Evolutionary conservation across 1,140 invertebrate species (phyloP).

Genomic region (Sarcophaga bullata): DNA sequence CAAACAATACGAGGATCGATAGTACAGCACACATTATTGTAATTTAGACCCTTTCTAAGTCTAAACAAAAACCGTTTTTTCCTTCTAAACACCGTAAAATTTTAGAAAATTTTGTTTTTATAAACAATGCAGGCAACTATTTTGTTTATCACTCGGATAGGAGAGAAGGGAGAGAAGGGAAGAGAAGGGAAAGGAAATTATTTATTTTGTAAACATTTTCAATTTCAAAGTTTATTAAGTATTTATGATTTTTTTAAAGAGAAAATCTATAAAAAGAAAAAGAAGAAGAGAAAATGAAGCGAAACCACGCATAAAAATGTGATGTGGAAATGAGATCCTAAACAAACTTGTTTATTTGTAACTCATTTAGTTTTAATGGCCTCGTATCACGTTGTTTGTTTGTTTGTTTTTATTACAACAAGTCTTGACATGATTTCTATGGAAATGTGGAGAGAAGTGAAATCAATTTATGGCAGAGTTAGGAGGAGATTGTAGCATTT

Average conservation of each 20-base stretch:
- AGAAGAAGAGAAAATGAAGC: too few relatives aligned
- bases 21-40: too few relatives aligned
- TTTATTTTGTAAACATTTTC: not conserved
- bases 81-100: too few relatives aligned
- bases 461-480: not conserved
- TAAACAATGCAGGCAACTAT: too few relatives aligned
- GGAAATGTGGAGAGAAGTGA: not conserved
- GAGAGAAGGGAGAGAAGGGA: too few relatives aligned
- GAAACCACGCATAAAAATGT: too few relatives aligned
- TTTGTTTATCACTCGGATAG: too few relatives aligned
- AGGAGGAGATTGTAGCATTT: not conserved
- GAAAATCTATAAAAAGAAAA: not conserved
- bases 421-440: constrained; percentile 11
- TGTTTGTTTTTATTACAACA: constrained; percentile 8
- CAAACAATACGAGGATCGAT: too few relatives aligned
- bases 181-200: too few relatives aligned
- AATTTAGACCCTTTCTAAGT: too few relatives aligned
- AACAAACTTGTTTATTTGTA: constrained; percentile 36
- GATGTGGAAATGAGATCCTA: not conserved
- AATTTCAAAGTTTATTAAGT: constrained; percentile 1
- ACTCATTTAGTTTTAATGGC: constrained; percentile 28
- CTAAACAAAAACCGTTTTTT: too few relatives aligned
- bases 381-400: not conserved
- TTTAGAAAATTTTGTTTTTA: too few relatives aligned
- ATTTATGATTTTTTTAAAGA: not conserved